Base-by-base conservation (phyloP, 2,113 vertebrate species). In the Dryoscopus gambensis region DNA sequence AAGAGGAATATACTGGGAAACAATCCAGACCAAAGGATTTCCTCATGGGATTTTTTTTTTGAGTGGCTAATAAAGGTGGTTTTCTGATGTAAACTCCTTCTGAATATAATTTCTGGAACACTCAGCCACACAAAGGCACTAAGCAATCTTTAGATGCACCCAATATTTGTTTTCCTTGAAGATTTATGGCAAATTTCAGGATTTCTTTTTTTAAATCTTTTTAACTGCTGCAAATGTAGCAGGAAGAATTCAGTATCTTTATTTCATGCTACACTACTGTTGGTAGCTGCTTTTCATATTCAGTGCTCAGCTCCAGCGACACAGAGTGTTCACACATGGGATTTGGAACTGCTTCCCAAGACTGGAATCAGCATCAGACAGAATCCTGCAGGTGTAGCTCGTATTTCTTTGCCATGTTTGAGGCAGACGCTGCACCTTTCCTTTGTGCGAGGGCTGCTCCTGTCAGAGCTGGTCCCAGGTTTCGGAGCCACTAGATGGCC, bases 401-500 rank as follows among this genome's bases (percentile, higher is more conserved):
- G 0, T 0, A 21, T 15, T 52, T 18, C 49, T n/a, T 3, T 4
- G 13, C 22, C 67, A 2, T 1, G 0, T 4, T 7, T 0, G 33
- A 71, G 83, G 60, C 50, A 22, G 76, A 2, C 35, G 3, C 37
- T 16, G 24, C 28, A 0, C 17, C 7, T 19, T 3, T 27, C 23
- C 84, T 35, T 19, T 21, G 62, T 31, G 74, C 3, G 83, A 23
- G 57, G 3, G 22, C 11, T 6, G 62, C 11, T 23, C 17, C 40
- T 8, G 18, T 0, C 11, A 3, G 10, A 15, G 49, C 22, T 0
- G 10, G 13, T 20, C 52, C 23, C 68, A 7, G 35, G 4, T n/a
- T 24, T 39, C 1, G 35, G 2, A 42, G 37, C 97, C 98, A 84
- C 97, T 92, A 98, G 98, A 93, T 94, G 98, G 98, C 97, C 88